Evolutionary conservation across 30 jellyfish, hydroid and myxozoan species (phyloP).

Genomic region (Cassiopea andromeda): DNA sequence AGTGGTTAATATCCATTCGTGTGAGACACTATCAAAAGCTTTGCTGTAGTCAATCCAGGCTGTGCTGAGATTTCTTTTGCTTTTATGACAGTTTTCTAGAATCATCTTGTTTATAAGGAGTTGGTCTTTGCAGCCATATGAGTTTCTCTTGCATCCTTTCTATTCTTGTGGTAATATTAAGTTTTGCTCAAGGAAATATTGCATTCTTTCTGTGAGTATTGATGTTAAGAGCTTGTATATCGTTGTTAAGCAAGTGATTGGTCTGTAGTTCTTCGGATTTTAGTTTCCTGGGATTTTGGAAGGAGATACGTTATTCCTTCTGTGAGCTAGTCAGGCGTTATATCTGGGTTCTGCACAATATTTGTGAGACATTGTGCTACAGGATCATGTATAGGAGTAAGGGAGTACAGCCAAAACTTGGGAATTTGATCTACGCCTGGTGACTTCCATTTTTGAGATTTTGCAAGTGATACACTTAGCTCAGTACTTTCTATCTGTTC

Average conservation of each 20-base stretch:
- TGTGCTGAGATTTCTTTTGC: background rate
- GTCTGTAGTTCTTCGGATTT: conserved; percentile 3
- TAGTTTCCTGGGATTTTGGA: conserved; percentile 3
- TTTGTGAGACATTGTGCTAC: background rate
- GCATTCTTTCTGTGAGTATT: background rate
- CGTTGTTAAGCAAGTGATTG: background rate
- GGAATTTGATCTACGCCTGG: conserved; percentile 1
- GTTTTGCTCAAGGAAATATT: background rate
- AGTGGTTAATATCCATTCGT: too few relatives aligned
- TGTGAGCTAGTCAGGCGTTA: conserved; percentile 6
- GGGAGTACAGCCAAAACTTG: conserved; percentile 10
- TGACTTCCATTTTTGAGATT: conserved; percentile 13
- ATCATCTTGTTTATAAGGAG: background rate
- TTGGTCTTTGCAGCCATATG: background rate
- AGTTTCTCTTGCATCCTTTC: background rate
- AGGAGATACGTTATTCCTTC: conserved; percentile 11
- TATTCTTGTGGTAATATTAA: background rate
- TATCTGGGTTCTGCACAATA: conserved; percentile 6
- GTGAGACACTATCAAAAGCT: too few relatives aligned
- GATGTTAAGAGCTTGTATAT: background rate
- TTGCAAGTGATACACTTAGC: conserved; percentile 1
- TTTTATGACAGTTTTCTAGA: background rate
- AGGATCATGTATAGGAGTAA: background rate
- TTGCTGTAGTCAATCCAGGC: too few relatives aligned
- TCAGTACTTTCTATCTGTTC: background rate